Base-by-base conservation (phyloP, 2,888 invertebrate species). In the Agonum fuliginosum region DNA sequence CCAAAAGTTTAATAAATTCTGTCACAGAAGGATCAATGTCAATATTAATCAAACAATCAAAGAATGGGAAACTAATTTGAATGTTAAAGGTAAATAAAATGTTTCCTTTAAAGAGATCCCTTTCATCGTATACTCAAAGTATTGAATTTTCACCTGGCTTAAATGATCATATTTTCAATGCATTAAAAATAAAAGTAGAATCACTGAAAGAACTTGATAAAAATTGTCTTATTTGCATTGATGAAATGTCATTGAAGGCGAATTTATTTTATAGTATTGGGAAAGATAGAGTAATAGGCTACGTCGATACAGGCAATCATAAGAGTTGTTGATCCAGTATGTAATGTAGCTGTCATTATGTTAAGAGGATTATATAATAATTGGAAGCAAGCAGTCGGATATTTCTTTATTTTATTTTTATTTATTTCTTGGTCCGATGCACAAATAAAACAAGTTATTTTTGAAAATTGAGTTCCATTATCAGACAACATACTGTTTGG, bases 241-340 rank as follows among this genome's bases (percentile, higher is more conserved):
- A 65, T 17, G 65, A 65, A 17, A 65, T 65, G 37, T 34, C 65
- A 30, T 37, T 65, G 14, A 65, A 65, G 12, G 30, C 34, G 1
- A 65, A 65, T 65, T 37, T 65, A 34, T 65, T 65, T 65, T 65
- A 65, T 37, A 65, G 17, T 34, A 65, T 65, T 1, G 4, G n/a
- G 14, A 30, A 34, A 12, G 30, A 65, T 34, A 37, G 34, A 65
- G 34, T 65, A 5, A 65, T 65, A 12, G 37, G 65, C 12, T 65
- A 34, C 14, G 8, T 14, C 8, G 20, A 65, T 34, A 14, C 12
- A 34, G 12, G 14, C 17, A 37, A 19, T 37, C 1, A 5, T 3
- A 65, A n/a, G 34, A 65, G 34, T 10, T 6, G 20, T 24, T 30
- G 12, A 62, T 24, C 62, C 62, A 24, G 30, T 37, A 34, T 37